phyloP scores from a whole-genome alignment of 1,140 invertebrate species.

The Scylla paramamosain region DNA sequence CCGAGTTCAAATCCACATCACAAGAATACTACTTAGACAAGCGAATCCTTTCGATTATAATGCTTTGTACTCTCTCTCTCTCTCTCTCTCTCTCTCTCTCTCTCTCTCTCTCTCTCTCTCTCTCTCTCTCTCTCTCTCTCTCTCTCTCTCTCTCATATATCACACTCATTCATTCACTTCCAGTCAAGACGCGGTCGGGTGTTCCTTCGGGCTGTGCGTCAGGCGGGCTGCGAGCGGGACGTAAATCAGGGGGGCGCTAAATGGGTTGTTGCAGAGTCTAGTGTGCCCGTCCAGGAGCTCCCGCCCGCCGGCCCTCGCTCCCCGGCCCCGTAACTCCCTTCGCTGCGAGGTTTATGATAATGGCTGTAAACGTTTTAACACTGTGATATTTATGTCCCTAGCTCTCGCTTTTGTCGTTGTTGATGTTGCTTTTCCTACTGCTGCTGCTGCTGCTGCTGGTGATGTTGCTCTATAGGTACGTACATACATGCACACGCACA shows the following conservation, averaged over 20 bases:
- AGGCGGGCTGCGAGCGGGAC: neutral
- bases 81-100: conserved; percentile 5
- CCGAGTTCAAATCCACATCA: no score
- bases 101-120: neutral
- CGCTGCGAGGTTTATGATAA: conserved; percentile 12
- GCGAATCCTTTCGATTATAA: no score
- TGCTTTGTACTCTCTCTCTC: neutral
- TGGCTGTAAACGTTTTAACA: conserved; percentile 14
- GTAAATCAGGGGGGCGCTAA: neutral
- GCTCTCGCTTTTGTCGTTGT: neutral
- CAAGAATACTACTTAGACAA: no score
- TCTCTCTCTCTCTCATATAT: neutral
- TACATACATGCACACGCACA: neutral
- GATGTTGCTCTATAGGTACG: neutral
- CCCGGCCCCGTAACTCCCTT: neutral
- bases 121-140: neutral
- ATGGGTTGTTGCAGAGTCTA: neutral
- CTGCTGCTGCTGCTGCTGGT: neutral
- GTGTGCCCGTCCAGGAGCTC: neutral
- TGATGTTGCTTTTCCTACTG: neutral
- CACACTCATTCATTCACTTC: neutral
- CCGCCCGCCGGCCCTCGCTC: neutral
- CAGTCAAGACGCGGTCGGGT: neutral
- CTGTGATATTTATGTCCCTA: neutral
- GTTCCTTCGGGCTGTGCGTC: neutral